Conservation (phyloP, 1,140 invertebrate genomes). For the Gryllus bimaculatus region DNA sequence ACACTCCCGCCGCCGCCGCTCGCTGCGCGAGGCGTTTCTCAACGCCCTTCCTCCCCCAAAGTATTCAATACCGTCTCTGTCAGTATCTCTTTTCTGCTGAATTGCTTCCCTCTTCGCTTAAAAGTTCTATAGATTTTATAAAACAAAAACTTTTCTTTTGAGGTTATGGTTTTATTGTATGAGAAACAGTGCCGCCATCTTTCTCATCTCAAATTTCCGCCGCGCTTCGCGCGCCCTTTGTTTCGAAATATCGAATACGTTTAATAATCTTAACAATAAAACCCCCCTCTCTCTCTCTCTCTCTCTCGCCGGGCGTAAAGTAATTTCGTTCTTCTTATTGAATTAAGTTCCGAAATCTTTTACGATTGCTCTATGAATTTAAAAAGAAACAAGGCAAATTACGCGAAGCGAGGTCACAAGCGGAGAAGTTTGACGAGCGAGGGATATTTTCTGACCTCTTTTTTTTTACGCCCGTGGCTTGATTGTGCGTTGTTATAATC, state of each 20-base stretch:
- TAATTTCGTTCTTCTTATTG: not conserved
- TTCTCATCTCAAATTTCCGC: not conserved
- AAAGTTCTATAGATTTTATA: not conserved
- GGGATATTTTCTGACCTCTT: not conserved
- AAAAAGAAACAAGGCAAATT: not conserved
- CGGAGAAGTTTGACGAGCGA: not conserved
- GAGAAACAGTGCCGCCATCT: not conserved
- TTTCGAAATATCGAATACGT: not conserved
- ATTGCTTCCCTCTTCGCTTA: not conserved
- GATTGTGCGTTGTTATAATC: not conserved
- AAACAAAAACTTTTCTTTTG: conserved; percentile 2
- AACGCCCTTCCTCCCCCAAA: not conserved
- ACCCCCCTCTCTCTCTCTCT: not conserved
- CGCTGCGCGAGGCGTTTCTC: not conserved
- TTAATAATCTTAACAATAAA: not conserved
- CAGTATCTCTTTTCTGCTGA: not conserved
- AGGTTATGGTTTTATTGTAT: conserved; percentile 1
- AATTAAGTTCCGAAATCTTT: conserved; percentile 2
- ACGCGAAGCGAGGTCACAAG: not conserved
- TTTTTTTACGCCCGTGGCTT: not conserved
- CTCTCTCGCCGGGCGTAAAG: not conserved
- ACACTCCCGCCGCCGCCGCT: not conserved
- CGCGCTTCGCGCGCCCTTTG: not conserved
- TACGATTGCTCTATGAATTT: not conserved
- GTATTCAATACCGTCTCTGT: not conserved